Percentiles rank a stretch among this genome's conserved stretches.
phyloP scores from a whole-genome alignment of 2,113 vertebrate species.

The Misgurnus anguillicaudatus region DNA sequence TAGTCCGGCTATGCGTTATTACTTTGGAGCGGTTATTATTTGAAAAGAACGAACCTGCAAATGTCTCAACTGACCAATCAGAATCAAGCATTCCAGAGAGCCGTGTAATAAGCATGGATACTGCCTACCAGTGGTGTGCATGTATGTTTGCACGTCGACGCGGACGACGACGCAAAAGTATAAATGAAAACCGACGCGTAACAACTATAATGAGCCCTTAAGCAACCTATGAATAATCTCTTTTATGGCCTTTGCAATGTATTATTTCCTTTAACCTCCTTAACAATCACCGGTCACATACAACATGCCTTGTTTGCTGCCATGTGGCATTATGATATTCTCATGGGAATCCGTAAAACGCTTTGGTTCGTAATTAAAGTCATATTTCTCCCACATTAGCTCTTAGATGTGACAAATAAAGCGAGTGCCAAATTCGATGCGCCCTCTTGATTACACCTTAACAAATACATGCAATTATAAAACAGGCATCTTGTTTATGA shows the following conservation, averaged over 20 bases:
- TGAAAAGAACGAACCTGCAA: too few species aligned
- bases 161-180: too few species aligned
- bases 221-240: not conserved
- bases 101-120: too few species aligned
- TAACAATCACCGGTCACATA: not conserved
- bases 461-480: not conserved
- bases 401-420: not conserved
- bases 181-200: too few species aligned
- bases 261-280: not conserved
- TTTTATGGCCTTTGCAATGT: not conserved
- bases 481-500: not conserved
- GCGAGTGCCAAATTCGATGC: slow-evolving; percentile 5
- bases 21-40: too few species aligned
- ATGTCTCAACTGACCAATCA: too few species aligned
- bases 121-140: too few species aligned
- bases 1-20: too few species aligned
- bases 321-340: not conserved
- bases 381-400: slow-evolving; percentile 2
- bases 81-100: too few species aligned
- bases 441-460: slow-evolving; percentile 15
- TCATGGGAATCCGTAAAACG: not conserved
- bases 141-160: too few species aligned
- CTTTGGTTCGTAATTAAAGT: not conserved
- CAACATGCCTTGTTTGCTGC: not conserved
- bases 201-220: not conserved